Conservation (phyloP, 2,113 vertebrate genomes). For the Labeo rohita region DNA sequence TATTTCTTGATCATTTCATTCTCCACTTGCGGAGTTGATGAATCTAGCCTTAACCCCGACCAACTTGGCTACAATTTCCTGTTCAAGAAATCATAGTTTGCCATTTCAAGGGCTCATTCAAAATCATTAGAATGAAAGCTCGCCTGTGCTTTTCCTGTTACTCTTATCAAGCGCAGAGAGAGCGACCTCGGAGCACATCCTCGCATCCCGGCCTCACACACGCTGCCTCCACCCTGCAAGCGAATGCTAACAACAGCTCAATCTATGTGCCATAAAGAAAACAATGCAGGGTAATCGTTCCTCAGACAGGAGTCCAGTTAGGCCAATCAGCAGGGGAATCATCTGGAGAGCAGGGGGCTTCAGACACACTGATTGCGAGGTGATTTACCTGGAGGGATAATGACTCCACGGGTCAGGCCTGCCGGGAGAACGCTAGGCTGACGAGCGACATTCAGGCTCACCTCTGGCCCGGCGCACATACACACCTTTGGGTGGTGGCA, state of each 20-base stretch:
- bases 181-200: slow-evolving; percentile 26
- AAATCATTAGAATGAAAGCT: slow-evolving; percentile 43
- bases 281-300: slow-evolving; percentile 78
- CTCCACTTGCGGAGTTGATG: neutral
- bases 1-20: slow-evolving; percentile 20
- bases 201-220: slow-evolving; percentile 50
- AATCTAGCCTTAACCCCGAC: neutral
- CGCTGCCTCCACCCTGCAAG: slow-evolving; percentile 51
- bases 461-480: slow-evolving; percentile 1
- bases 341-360: slow-evolving; percentile 74
- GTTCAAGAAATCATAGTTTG: slow-evolving; percentile 41
- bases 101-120: slow-evolving; percentile 35
- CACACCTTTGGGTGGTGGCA: neutral
- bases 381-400: slow-evolving; percentile 78
- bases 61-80: slow-evolving; percentile 18
- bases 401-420: slow-evolving; percentile 72
- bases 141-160: slow-evolving; percentile 33
- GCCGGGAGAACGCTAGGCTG: slow-evolving; percentile 53
- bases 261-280: slow-evolving; percentile 74
- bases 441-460: slow-evolving; percentile 20
- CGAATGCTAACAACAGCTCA: slow-evolving; percentile 70
- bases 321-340: slow-evolving; percentile 79
- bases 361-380: slow-evolving; percentile 78
- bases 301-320: slow-evolving; percentile 81
- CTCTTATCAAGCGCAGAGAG: slow-evolving; percentile 30